Evolutionary conservation across 2,888 invertebrate species (phyloP).

Genomic region (Diloba caeruleocephala): DNA sequence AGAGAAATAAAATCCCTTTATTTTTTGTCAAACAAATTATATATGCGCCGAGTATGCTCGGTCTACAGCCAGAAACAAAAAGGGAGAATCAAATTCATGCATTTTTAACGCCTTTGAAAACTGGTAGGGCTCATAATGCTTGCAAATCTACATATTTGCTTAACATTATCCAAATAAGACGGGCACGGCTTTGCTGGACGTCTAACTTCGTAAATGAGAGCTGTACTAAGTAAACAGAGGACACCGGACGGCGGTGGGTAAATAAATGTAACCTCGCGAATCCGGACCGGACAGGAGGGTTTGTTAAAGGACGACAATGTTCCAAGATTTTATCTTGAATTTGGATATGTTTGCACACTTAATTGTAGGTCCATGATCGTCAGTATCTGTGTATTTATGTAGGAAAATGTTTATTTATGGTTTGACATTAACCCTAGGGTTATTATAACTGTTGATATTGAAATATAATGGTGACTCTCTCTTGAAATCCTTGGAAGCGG

Average conservation of each 20-base stretch:
- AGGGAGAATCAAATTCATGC: slow-evolving; percentile 54
- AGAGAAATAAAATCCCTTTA: slow-evolving; percentile 21
- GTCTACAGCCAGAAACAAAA: slow-evolving; percentile 36
- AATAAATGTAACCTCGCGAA: slow-evolving; percentile 63
- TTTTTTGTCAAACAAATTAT: slow-evolving; percentile 36
- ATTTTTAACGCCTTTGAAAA: slow-evolving; percentile 61
- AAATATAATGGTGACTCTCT: no score
- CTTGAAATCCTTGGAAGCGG: no score
- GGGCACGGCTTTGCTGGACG: slow-evolving; percentile 70
- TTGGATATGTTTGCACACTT: slow-evolving; percentile 32
- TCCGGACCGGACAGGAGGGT: slow-evolving; percentile 45
- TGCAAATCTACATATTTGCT: slow-evolving; percentile 72
- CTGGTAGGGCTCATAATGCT: slow-evolving; percentile 50
- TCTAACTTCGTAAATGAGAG: slow-evolving; percentile 84
- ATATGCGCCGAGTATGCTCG: slow-evolving; percentile 18
- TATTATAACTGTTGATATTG: no score
- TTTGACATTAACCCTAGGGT: no score
- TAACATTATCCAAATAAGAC: slow-evolving; percentile 83
- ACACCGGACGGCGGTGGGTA: slow-evolving; percentile 65
- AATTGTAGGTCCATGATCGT: slow-evolving; percentile 24
- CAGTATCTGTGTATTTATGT: neutral
- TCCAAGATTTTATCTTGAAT: slow-evolving; percentile 38
- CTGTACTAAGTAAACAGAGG: slow-evolving; percentile 75
- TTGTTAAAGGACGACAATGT: slow-evolving; percentile 34
- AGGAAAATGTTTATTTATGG: neutral